Evolutionary conservation across 2,113 vertebrate genomes (phyloP).

Genomic region (Pseudonaja textilis): DNA sequence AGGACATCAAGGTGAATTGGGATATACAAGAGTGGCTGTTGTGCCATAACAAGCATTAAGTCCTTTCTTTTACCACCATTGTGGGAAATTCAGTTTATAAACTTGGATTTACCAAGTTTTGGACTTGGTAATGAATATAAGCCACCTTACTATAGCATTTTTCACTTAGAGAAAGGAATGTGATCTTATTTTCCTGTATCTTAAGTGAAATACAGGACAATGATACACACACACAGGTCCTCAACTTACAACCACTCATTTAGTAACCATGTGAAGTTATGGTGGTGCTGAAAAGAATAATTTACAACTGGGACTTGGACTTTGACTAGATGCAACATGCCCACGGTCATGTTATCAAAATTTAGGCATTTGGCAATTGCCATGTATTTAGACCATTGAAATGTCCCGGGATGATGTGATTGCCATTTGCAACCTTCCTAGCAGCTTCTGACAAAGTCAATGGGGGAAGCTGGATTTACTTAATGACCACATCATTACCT

Average conservation of each 20-base stretch:
- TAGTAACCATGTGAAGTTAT: background rate
- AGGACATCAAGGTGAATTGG: constrained; percentile 85
- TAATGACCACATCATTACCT: background rate
- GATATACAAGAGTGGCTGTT: background rate
- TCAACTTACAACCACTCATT: background rate
- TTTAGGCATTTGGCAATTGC: background rate
- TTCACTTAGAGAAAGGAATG: background rate
- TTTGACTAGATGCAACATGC: background rate
- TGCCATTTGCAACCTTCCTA: background rate
- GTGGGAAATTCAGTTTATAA: background rate
- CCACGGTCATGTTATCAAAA: background rate
- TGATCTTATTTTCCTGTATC: background rate
- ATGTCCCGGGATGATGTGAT: background rate
- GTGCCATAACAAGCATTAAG: background rate
- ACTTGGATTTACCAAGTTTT: background rate
- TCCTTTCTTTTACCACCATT: background rate
- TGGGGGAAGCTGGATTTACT: background rate
- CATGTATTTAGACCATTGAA: background rate
- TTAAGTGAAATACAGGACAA: background rate
- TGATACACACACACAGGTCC: background rate
- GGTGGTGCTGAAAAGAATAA: background rate
- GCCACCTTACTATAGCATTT: background rate
- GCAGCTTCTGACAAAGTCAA: background rate
- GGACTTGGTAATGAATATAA: background rate
- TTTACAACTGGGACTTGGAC: background rate